Base-by-base conservation (phyloP, 2,797 vertebrate genomes). In the Bucorvus abyssinicus region DNA sequence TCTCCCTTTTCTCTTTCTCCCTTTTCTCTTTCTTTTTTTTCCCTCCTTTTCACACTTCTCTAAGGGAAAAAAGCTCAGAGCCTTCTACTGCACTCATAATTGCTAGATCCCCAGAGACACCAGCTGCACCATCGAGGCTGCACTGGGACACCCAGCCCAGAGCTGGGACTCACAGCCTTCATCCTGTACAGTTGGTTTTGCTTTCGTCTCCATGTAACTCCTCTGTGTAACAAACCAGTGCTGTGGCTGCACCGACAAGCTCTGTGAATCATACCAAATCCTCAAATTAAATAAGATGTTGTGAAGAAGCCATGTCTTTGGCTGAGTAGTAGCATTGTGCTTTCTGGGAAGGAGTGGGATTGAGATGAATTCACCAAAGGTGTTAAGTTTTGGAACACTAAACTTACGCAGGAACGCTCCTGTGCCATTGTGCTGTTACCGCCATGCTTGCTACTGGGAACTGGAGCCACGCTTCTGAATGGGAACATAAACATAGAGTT, bases 401-500 rank as follows among this genome's bases (percentile, higher is more conserved):
- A 69, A 38, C 3, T 1, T 61, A 42, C 2, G 11, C 8, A 34
- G 38, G 15, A 32, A 47, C 6, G 0, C 27, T 69, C 1, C 27
- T 32, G 22, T 69, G n/a, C 14, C 29, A 0, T 19, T 49, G 50
- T 49, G 32, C 9, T 71, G n/a, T 40, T 92, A 2, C 3, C 12
- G 42, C 78, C 32, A 15, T 70, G 42, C 50, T 71, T 65, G 30
- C 22, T 77, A 5, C 65, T 0, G 0, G 47, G 17, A 45, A 14
- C 50, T 40, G 42, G 23, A 84, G 55, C 38, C 75, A 13, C 0
- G 0, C 26, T 53, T 89, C 13, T 47, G 17, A 32, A 1, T 67
- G 45, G 42, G 29, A 92, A 10, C 29, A 15, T 32, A 91, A 86
- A 53, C 57, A 12, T 10, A 6, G n/a, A 73, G n/a, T 44, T 73